Evolutionary conservation across 1,140 invertebrate genomes (phyloP).

Genomic region (Choristoneura fumiferana): DNA sequence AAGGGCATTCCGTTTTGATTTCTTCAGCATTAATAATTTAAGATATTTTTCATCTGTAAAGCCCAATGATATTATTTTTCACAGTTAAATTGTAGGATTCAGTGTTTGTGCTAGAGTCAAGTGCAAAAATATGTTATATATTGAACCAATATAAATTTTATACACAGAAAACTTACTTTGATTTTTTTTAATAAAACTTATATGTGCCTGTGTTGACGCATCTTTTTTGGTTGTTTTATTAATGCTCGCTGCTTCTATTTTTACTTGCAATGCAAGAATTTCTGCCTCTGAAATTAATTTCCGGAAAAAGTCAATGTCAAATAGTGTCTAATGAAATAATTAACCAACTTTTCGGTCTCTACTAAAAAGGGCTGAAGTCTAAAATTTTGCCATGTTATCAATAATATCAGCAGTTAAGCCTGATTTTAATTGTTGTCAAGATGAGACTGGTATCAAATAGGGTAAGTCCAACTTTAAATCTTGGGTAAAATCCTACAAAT

Average conservation of each 20-base stretch:
- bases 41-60: conserved; percentile 53
- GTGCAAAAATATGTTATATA: no score
- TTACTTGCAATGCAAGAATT: conserved; percentile 64
- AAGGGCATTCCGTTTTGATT: conserved; percentile 43
- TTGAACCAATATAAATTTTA: no score
- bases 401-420: no score
- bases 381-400: no score
- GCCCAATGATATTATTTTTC: conserved; percentile 20
- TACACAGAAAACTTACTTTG: conserved; percentile 56
- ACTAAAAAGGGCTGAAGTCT: no score
- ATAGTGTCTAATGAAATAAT: neutral
- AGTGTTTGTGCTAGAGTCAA: no score
- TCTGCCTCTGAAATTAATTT: conserved; percentile 59
- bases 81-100: conserved; percentile 18
- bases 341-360: no score
- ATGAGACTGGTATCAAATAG: no score
- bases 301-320: conserved; percentile 3
- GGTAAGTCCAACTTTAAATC: no score
- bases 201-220: conserved; percentile 56
- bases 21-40: conserved; percentile 54
- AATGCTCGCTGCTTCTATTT: conserved; percentile 47
- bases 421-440: no score
- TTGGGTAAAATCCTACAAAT: no score
- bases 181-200: conserved; percentile 44
- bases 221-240: conserved; percentile 48